Percentiles rank a stretch among this genome's conserved stretches.
These are phyloP conservation scores for Drosophila triauraria DNA, from an alignment of 1,140 invertebrate species.

Conservation along the genomic window DNA sequence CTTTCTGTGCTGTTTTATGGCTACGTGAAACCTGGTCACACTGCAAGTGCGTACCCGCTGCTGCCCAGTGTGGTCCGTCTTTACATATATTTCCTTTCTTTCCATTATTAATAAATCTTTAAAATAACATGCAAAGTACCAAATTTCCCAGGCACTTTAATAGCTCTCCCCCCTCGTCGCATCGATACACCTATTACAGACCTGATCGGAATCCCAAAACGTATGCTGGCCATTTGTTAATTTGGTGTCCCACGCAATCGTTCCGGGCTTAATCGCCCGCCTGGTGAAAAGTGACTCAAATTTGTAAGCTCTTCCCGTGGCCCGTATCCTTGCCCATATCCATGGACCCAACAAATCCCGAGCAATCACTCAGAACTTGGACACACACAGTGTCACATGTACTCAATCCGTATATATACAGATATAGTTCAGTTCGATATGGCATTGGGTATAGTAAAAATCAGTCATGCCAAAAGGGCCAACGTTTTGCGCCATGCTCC, in stretches of 20 bases:
- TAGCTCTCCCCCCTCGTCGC: no score
- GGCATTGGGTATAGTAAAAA: conserved; percentile 58
- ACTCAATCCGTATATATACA: conserved; percentile 13
- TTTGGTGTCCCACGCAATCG: conserved; percentile 19
- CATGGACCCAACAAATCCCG: conserved; percentile 56
- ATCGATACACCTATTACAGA: conserved; percentile 1
- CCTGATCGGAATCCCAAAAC: conserved; percentile 22
- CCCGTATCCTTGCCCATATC: conserved; percentile 12
- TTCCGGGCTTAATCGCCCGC: conserved; percentile 30
- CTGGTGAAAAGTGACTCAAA: conserved; percentile 69
- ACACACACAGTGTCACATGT: conserved; percentile 8
- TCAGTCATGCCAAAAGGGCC: conserved; percentile 76
- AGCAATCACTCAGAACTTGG: conserved; percentile 66
- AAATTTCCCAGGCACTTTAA: not conserved
- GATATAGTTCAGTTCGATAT: conserved; percentile 22
- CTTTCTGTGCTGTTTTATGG: no score
- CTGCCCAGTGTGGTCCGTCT: no score
- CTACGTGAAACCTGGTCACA: no score
- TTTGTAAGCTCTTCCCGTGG: conserved; percentile 64
- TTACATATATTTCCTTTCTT: not conserved
- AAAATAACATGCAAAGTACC: not conserved
- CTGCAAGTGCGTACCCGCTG: no score
- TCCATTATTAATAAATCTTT: not conserved
- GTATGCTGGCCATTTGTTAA: conserved; percentile 38
- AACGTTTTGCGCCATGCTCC: conserved; percentile 65